A percentile compares a stretch with the other conserved stretches of the same genome.
These are phyloP conservation scores for Troides aeacus DNA, from an alignment of 2,888 invertebrate genomes.

Conservation along the genomic window DNA sequence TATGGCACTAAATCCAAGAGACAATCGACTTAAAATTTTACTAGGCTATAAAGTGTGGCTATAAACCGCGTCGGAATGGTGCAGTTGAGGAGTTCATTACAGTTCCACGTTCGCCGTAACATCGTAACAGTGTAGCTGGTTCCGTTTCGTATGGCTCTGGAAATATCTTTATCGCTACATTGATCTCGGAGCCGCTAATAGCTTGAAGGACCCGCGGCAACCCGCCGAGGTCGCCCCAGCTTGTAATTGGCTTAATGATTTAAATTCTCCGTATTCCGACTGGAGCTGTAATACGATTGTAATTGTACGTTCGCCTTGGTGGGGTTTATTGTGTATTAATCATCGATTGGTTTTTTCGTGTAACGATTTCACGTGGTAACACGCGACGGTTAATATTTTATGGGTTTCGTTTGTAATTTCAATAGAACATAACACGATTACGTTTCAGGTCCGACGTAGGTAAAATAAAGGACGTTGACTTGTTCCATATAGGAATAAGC, in stretches of 20 bases:
- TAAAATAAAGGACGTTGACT: too few species aligned
- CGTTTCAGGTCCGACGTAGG: too few species aligned
- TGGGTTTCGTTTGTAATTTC: too few species aligned
- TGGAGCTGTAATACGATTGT: conserved; percentile 15
- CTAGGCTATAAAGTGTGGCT: not conserved
- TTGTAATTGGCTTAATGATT: conserved; percentile 32
- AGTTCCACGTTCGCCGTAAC: not conserved
- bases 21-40: not conserved
- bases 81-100: conserved; percentile 3
- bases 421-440: too few species aligned
- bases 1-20: not conserved
- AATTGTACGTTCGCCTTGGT: conserved; percentile 18
- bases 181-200: conserved; percentile 23
- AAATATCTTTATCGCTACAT: conserved; percentile 20
- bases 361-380: too few species aligned
- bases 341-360: conserved; percentile 14
- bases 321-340: conserved; percentile 10
- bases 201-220: conserved; percentile 13
- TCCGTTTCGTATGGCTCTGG: too few species aligned
- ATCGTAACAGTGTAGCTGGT: not conserved
- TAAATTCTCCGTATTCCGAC: conserved; percentile 28
- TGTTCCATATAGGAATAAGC: too few species aligned
- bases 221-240: conserved; percentile 31
- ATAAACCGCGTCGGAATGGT: conserved; percentile 6
- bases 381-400: not conserved